Percentiles rank a stretch among this genome's conserved stretches.
These are phyloP conservation scores for Galago senegalensis DNA, from an alignment of 2,797 vertebrate genomes.

Conservation along the genomic window DNA sequence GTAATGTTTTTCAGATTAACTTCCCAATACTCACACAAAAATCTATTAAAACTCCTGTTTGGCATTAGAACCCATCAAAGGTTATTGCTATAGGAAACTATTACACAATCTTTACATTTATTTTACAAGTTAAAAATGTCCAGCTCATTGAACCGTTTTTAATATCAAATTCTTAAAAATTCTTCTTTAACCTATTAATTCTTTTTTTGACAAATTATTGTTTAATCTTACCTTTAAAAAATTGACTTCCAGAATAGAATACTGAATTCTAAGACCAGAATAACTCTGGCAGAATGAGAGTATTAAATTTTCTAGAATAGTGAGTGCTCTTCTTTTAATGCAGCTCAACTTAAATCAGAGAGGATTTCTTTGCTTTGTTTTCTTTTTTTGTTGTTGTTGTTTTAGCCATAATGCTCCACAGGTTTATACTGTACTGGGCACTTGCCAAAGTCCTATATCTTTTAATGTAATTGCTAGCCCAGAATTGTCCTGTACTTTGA, in stretches of 20 bases:
- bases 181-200: background rate
- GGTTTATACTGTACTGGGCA: background rate
- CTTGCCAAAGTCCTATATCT: background rate
- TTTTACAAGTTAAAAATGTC: conserved; percentile 20
- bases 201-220: background rate
- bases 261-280: background rate
- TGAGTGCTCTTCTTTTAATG: background rate
- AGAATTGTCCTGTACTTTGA: background rate
- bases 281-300: background rate
- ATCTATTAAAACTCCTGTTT: background rate
- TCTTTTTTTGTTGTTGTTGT: conserved; percentile 15
- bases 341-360: background rate
- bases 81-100: too few species aligned
- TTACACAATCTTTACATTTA: background rate
- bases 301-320: background rate
- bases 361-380: background rate
- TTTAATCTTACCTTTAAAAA: background rate
- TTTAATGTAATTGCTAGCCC: background rate
- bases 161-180: background rate
- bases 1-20: background rate
- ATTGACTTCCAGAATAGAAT: background rate
- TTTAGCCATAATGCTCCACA: background rate
- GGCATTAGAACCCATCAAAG: background rate
- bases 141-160: background rate
- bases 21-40: background rate